These are phyloP conservation scores for Dysmachus trigonus DNA, from an alignment of 2,888 invertebrate species.

Conservation along the genomic window DNA sequence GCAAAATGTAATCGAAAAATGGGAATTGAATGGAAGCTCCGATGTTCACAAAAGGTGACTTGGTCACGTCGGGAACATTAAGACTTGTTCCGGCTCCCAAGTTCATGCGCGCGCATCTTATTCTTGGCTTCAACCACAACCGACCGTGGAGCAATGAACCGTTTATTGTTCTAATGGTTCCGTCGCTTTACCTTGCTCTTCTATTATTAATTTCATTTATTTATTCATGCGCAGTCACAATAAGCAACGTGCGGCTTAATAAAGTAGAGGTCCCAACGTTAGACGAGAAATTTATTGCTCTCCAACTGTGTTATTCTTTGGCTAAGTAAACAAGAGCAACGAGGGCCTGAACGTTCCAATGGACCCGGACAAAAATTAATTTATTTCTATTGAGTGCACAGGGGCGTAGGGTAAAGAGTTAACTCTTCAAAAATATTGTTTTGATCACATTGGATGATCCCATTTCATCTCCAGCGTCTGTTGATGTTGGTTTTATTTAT, in stretches of 20 bases:
- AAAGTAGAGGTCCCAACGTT: not conserved
- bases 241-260: not conserved
- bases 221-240: slow-evolving; percentile 18
- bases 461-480: not conserved
- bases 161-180: not conserved
- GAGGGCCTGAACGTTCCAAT: not conserved
- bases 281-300: not conserved
- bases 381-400: not conserved
- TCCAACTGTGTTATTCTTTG: not conserved
- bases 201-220: slow-evolving; percentile 31
- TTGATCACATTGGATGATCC: not conserved
- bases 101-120: slow-evolving; percentile 23
- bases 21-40: not conserved
- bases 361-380: not conserved
- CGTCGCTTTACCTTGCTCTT: not conserved
- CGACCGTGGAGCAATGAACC: not conserved
- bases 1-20: not conserved
- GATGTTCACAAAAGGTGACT: slow-evolving; percentile 8
- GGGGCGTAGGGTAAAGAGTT: not conserved
- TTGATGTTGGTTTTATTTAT: not conserved
- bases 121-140: not conserved
- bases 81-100: not conserved
- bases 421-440: not conserved
- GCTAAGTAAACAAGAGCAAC: not conserved
- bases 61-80: slow-evolving; percentile 23